phyloP scores from a whole-genome alignment of 2,797 vertebrate species.

The Glyptemys insculpta region DNA sequence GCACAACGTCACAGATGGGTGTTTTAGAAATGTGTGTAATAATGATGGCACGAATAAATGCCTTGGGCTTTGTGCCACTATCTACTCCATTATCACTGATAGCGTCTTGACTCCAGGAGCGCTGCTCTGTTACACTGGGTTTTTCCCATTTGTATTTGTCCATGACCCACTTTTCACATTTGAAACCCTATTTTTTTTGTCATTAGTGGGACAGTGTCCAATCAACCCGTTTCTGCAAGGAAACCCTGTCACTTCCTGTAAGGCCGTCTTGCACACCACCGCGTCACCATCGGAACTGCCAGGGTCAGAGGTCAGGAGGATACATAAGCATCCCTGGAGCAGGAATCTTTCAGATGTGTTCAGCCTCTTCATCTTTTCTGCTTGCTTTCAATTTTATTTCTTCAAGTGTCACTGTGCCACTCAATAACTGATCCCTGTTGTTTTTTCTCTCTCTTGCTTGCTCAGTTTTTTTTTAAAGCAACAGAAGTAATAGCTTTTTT shows the following conservation, averaged over 20 bases:
- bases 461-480: not conserved
- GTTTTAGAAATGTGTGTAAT: slow-evolving; percentile 56
- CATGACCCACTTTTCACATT: slow-evolving; percentile 74
- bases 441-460: not conserved
- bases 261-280: not conserved
- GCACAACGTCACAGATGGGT: too few species aligned
- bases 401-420: not conserved
- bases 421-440: not conserved
- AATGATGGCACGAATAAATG: not conserved
- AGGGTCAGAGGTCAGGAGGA: not conserved
- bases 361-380: rapidly evolving
- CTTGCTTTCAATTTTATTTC: not conserved
- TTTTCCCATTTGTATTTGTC: not conserved
- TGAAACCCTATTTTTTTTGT: slow-evolving; percentile 59
- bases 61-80: not conserved
- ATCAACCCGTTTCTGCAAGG: not conserved
- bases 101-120: rapidly evolving
- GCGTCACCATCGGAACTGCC: slow-evolving; percentile 11
- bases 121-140: rapidly evolving
- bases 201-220: slow-evolving; percentile 47
- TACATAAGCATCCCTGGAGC: not conserved
- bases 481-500: not conserved
- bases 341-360: not conserved
- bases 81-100: rapidly evolving
- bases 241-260: slow-evolving; percentile 64